Evolutionary conservation across 92 coral and sea anemone species (phyloP), one percentile per base, ranked within the genome.

Genomic region (Anthopleura xanthogrammica): DNA sequence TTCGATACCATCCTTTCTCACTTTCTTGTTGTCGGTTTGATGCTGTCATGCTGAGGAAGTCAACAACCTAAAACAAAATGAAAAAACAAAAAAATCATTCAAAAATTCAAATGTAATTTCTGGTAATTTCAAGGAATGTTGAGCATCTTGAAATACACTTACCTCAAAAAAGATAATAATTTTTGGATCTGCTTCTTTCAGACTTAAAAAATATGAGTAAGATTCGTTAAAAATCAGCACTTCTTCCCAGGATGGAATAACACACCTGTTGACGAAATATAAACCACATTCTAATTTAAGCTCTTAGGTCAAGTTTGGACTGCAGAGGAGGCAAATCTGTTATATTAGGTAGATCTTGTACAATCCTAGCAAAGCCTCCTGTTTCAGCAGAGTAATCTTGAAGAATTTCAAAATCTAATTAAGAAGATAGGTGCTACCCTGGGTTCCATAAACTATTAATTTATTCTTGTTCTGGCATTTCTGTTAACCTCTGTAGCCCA

Each of bases 101-200:
- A 12, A 41, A 16, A 52, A 42, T 29, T 80, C 41, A 14, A 10
- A 36, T 70, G 46, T 7, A 14, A 75, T 4, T 60, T 4, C 50
- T n/a, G 24, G 42, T 36, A 1, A n/a, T 68, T 7, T 12, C 17
- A 24, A 62, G 23, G 19, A 19, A 46, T 46, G 50, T 0, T 46
- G 50, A 43, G 5, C 50, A 46, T 2, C 7, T 9, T 46, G 50
- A 46, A 46, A 23, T 23, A 68, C 6, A 76, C 86, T 64, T 77
- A 94, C 99, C 99, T 97, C 99, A 86, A 97, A 97, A 79, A 94
- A 88, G 77, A 97, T 89, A 11, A 97, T 91, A 74, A 97, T 93
- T 36, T 88, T 90, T 41, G 99, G 99, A 82, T 97, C 99, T 36
- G 93, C 83, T 66, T 97, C 98, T 62, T 89, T 73, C 36, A 90